phyloP scores from a whole-genome alignment of 2,797 vertebrate species.

The Periparus ater region DNA sequence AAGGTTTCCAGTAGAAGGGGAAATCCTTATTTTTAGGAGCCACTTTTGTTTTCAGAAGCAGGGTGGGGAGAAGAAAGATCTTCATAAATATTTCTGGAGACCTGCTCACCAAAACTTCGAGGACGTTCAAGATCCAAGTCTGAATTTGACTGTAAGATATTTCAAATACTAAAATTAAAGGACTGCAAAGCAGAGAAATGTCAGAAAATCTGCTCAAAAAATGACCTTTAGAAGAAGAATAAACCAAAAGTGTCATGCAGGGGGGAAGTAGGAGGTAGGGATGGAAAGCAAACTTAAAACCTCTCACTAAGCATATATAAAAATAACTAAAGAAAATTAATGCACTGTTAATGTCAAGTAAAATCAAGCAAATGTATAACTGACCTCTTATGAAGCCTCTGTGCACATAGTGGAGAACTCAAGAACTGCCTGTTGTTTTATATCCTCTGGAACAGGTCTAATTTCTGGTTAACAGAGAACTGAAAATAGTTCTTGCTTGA shows the following conservation, averaged over 20 bases:
- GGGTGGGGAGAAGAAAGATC: neutral
- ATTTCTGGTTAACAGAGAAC: neutral
- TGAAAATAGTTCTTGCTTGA: neutral
- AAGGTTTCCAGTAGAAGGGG: neutral
- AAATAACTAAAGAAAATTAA: neutral
- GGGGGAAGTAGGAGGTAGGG: fast-evolving
- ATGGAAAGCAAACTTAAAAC: neutral
- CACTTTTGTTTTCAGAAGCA: neutral
- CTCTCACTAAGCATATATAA: neutral
- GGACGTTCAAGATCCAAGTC: neutral
- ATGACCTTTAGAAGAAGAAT: neutral
- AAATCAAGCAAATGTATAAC: neutral
- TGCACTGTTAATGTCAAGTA: neutral
- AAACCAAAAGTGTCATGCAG: fast-evolving
- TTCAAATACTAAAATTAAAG: neutral
- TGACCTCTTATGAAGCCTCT: neutral
- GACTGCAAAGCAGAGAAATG: neutral
- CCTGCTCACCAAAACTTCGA: neutral
- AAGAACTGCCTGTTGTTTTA: neutral
- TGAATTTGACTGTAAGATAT: neutral
- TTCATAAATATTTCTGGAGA: neutral
- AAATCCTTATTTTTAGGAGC: neutral
- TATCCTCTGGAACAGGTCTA: neutral
- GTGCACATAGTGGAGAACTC: neutral
- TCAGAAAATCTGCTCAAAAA: neutral